phyloP scores from a whole-genome alignment of 2,888 invertebrate species.

The Apamea sordens region DNA sequence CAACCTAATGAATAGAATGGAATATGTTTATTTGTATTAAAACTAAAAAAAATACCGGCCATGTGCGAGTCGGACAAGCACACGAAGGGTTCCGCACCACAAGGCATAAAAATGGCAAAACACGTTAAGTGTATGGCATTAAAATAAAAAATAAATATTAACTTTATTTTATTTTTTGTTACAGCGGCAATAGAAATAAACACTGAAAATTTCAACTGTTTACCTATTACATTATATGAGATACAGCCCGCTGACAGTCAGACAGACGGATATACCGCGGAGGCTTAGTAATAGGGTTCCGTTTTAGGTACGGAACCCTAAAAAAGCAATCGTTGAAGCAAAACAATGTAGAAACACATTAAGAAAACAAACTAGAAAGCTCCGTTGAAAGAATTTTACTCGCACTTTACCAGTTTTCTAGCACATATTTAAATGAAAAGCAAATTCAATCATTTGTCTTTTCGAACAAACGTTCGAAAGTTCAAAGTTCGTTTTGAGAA shows the following conservation, averaged over 20 bases:
- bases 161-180: not conserved
- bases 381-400: not conserved
- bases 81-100: not conserved
- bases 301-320: not conserved
- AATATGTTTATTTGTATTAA: not conserved
- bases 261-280: not conserved
- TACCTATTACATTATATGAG: not conserved
- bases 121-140: too few relatives aligned
- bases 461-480: slow-evolving; percentile 21
- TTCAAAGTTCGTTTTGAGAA: slow-evolving; percentile 50
- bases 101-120: not conserved
- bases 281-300: not conserved
- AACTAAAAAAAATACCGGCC: not conserved
- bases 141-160: not conserved
- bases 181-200: not conserved
- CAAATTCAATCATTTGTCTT: slow-evolving; percentile 28
- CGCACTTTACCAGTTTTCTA: not conserved
- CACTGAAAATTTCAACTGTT: not conserved
- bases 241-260: not conserved
- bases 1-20: too few relatives aligned
- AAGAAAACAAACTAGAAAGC: not conserved
- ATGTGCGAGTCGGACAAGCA: not conserved
- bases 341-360: not conserved
- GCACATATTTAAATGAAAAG: slow-evolving; percentile 17
- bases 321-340: not conserved